phyloP scores from a whole-genome alignment of 2,113 vertebrate species.

The Gallinago jamesoni region DNA sequence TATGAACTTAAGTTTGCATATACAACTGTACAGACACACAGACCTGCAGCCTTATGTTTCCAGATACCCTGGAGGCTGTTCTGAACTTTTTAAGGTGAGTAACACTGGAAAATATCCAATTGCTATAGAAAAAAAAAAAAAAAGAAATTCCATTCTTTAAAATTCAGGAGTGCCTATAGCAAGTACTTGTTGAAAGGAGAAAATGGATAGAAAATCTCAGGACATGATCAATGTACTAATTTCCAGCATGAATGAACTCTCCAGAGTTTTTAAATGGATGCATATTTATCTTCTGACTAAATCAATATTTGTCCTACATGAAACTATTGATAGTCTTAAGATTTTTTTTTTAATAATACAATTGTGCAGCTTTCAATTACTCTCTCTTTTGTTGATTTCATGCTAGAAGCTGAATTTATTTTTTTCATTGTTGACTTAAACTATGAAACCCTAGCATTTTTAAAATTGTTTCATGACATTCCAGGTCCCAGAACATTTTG shows the following conservation, averaged over 20 bases:
- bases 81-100: background rate
- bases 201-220: background rate
- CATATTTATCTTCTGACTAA: constrained; percentile 15
- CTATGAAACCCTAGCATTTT: background rate
- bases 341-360: background rate
- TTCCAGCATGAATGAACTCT: constrained; percentile 20
- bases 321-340: background rate
- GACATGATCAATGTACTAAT: constrained; percentile 13
- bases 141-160: background rate
- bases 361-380: background rate
- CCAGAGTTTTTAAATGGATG: background rate
- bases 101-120: background rate
- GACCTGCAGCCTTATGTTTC: background rate
- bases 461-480: background rate
- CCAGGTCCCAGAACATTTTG: background rate
- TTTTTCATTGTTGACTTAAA: background rate
- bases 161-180: background rate
- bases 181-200: background rate
- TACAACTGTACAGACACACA: background rate
- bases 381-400: background rate
- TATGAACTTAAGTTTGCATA: background rate
- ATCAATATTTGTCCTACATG: background rate
- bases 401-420: background rate
- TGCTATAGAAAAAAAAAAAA: background rate
- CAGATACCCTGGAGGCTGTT: background rate